phyloP scores from a whole-genome alignment of 2,797 vertebrate genomes.

The Champsocephalus gunnari region DNA sequence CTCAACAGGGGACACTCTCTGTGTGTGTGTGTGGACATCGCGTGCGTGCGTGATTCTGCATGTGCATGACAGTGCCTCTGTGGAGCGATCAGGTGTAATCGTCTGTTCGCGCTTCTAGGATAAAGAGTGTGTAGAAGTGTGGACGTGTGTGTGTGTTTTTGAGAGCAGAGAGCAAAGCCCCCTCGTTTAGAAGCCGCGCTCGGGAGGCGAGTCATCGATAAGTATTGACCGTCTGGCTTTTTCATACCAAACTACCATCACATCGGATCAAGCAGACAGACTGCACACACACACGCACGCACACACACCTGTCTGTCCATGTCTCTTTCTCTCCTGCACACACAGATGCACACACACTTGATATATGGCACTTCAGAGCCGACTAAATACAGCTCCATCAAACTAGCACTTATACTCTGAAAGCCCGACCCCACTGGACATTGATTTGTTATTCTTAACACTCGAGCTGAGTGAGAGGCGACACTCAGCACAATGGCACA shows the following conservation, averaged over 20 bases:
- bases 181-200: conserved; percentile 60
- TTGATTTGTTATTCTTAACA: conserved; percentile 68
- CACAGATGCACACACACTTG: conserved; percentile 28
- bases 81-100: conserved; percentile 6
- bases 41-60: neutral
- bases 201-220: conserved; percentile 70
- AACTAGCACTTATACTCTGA: conserved; percentile 50
- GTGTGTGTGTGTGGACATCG: neutral
- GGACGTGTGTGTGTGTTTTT: conserved; percentile 9
- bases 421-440: conserved; percentile 62
- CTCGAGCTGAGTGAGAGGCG: conserved; percentile 49
- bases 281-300: conserved; percentile 1
- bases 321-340: conserved; percentile 22
- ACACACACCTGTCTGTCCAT: conserved; percentile 45
- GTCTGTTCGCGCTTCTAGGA: conserved; percentile 10
- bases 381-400: conserved; percentile 58
- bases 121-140: neutral
- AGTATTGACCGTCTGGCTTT: conserved; percentile 62
- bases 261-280: conserved; percentile 57
- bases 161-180: conserved; percentile 62
- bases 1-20: conserved; percentile 30
- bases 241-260: conserved; percentile 64
- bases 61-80: conserved; percentile 10
- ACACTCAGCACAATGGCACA: conserved; percentile 12
- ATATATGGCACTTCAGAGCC: conserved; percentile 57